Evolutionary conservation across 2,888 invertebrate genomes (phyloP), one percentile per base, ranked within the genome.

Genomic region (Malthinus seriepunctatus): DNA sequence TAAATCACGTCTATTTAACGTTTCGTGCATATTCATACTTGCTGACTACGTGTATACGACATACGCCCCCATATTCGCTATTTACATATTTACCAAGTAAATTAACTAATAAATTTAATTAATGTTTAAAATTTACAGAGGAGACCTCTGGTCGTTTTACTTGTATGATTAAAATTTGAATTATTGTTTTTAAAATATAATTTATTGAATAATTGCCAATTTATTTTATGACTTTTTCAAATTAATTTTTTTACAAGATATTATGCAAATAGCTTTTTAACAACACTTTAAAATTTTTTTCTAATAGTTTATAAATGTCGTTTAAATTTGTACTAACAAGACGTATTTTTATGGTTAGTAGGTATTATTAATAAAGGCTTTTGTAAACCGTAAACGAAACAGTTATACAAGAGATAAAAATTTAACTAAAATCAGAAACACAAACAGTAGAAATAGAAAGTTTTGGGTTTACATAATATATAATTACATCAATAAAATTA

Each of bases 61-160:
- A 47, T 56, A 53, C 53, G 56, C 56, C 56, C 49, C 52, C 46
- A 61, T 61, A 60, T 60, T 60, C 56, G 45, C 60, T 60, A 60
- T 60, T 60, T 60, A 56, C 60, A 60, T 60, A 56, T 62, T 60
- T 60, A 56, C 62, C 52, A 37, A 50, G 48, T 59, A 59, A 59
- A 60, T 60, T 62, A 60, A 62, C 62, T 52, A 52, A 62, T 56
- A 56, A 62, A 59, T 59, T 62, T 62, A 62, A 62, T 60, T 59
- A 56, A 58, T 58, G 47, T 44, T 46, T 38, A 38, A 54, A 55
- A 54, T 54, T 54, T 58, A 48, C 51, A 23, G 23, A 23, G 37
- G 31, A 32, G 37, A 33, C 31, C 58, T 48, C 47, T 32, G 42
- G 47, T 58, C 44, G 49, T 35, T 45, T 15, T 31, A 32, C 15